Conservation (phyloP, 2,888 invertebrate species). For the Callimorpha dominula region DNA sequence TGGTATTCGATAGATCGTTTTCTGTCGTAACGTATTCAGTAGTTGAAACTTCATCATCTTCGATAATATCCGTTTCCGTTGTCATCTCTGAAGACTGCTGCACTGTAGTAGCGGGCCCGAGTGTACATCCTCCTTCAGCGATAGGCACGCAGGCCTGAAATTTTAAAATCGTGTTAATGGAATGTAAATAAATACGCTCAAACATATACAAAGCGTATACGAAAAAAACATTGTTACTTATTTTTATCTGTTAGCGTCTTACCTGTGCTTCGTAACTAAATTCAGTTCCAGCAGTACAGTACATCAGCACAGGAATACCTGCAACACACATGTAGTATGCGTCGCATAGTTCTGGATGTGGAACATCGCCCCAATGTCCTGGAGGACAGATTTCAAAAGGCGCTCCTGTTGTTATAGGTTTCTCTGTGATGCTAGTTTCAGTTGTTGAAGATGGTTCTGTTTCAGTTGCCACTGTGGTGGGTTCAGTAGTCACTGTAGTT, state of each 20-base stretch:
- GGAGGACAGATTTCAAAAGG: slow-evolving; percentile 42
- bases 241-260: too few relatives aligned
- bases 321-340: slow-evolving; percentile 56
- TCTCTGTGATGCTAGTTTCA: too few relatives aligned
- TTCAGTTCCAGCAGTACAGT: slow-evolving; percentile 57
- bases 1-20: too few relatives aligned
- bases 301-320: slow-evolving; percentile 26
- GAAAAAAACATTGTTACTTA: too few relatives aligned
- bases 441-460: slow-evolving; percentile 1
- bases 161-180: background rate
- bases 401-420: slow-evolving; percentile 4
- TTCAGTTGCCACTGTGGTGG: background rate
- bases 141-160: slow-evolving; percentile 32
- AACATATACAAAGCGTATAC: too few relatives aligned
- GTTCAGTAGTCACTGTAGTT: slow-evolving; percentile 3
- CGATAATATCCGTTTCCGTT: background rate
- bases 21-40: background rate
- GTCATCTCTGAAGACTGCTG: background rate
- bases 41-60: background rate
- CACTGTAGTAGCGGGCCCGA: slow-evolving; percentile 15
- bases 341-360: slow-evolving; percentile 55
- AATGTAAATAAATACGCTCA: too few relatives aligned
- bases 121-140: slow-evolving; percentile 40
- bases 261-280: slow-evolving; percentile 45
- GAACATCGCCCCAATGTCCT: slow-evolving; percentile 50